Percentiles rank a stretch among this genome's conserved stretches.
These are phyloP conservation scores for Orius insidiosus DNA, from an alignment of 1,140 invertebrate species.

Conservation along the genomic window DNA sequence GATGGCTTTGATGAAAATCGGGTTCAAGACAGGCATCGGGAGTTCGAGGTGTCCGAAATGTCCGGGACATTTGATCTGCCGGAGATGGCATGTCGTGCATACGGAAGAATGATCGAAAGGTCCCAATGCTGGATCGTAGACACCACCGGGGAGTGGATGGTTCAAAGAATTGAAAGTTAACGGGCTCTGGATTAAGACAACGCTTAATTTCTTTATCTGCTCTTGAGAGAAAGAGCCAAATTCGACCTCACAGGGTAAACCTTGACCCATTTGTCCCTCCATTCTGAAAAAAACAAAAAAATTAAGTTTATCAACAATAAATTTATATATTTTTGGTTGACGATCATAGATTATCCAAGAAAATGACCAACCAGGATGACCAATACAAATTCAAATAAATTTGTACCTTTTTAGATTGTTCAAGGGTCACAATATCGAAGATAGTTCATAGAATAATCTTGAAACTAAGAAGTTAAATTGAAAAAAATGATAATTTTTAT, in stretches of 20 bases:
- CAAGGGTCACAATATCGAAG: too few relatives aligned
- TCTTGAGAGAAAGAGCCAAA: constrained; percentile 31
- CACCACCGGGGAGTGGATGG: constrained; percentile 60
- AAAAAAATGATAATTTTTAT: too few relatives aligned
- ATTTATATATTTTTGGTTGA: too few relatives aligned
- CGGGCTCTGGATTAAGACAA: constrained; percentile 66
- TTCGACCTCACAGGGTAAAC: neutral
- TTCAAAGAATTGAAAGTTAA: constrained; percentile 71
- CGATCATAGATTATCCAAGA: too few relatives aligned
- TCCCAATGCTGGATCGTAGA: constrained; percentile 70
- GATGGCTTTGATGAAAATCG: constrained; percentile 65
- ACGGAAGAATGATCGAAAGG: constrained; percentile 30
- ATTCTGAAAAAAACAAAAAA: too few relatives aligned
- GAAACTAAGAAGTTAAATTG: too few relatives aligned
- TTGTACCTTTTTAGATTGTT: too few relatives aligned
- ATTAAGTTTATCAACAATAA: too few relatives aligned
- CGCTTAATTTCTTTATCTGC: constrained; percentile 75
- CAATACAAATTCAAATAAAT: too few relatives aligned
- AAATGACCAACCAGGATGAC: too few relatives aligned
- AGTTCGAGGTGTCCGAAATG: constrained; percentile 92
- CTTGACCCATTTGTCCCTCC: neutral
- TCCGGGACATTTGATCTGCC: constrained; percentile 58
- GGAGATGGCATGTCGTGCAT: constrained; percentile 68
- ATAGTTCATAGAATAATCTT: too few relatives aligned
- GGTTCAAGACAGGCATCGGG: constrained; percentile 82